Percentiles rank a stretch among this genome's conserved stretches.
These are phyloP conservation scores for Zenarchopterus dispar DNA, from an alignment of 2,797 vertebrate genomes.

Conservation along the genomic window DNA sequence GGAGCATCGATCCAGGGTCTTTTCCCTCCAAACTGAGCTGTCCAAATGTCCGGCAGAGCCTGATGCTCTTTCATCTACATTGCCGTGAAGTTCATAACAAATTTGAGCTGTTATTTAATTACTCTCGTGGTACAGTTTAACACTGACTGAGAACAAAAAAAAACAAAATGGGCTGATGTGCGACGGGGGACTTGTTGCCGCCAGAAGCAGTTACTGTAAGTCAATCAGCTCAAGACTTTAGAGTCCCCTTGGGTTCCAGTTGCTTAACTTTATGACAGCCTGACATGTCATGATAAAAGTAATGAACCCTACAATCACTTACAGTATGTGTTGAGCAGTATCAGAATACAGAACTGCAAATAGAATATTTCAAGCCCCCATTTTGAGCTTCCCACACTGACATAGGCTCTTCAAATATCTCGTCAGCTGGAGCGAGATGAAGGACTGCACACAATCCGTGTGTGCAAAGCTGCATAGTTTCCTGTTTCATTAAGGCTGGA, in stretches of 20 bases:
- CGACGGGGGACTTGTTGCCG: slow-evolving; percentile 26
- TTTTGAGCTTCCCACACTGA: slow-evolving; percentile 43
- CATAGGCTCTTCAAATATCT: slow-evolving; percentile 71
- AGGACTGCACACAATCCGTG: slow-evolving; percentile 51
- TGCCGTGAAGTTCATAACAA: slow-evolving; percentile 17
- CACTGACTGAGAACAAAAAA: slow-evolving; percentile 8
- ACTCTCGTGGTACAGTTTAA: slow-evolving; percentile 16
- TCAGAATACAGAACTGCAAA: slow-evolving; percentile 32
- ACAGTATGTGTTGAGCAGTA: slow-evolving; percentile 27
- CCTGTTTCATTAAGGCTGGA: slow-evolving; percentile 61
- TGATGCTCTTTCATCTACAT: slow-evolving; percentile 35
- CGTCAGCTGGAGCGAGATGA: slow-evolving; percentile 62
- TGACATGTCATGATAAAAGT: slow-evolving; percentile 59
- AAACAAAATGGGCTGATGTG: slow-evolving; percentile 11
- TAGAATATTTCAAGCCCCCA: slow-evolving; percentile 56
- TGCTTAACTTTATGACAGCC: slow-evolving; percentile 48
- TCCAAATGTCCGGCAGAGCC: slow-evolving; percentile 42
- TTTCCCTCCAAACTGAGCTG: slow-evolving; percentile 68
- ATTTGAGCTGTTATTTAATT: slow-evolving; percentile 51
- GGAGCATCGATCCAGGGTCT: slow-evolving; percentile 58
- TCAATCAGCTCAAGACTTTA: slow-evolving; percentile 54
- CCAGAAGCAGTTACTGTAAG: slow-evolving; percentile 41
- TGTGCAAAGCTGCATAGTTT: slow-evolving; percentile 24
- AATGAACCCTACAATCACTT: slow-evolving; percentile 56
- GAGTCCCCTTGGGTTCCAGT: slow-evolving; percentile 35